Conservation (phyloP, 2,888 invertebrate species). For the Zelleria hepariella region DNA sequence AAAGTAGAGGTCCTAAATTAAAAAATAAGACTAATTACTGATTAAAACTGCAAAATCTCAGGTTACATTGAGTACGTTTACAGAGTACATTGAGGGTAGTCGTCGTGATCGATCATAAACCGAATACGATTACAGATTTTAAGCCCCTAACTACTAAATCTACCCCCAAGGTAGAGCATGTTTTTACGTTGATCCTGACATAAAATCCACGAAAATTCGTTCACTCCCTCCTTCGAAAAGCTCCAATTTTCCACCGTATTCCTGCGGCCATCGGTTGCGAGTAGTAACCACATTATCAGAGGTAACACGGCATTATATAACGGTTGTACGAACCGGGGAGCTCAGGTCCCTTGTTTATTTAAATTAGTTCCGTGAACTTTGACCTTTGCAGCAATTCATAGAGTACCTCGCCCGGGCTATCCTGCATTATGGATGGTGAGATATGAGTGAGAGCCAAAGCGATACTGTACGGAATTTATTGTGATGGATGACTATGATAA, state of each 20-base stretch:
- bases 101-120: no score
- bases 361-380: conserved; percentile 6
- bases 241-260: neutral
- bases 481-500: neutral
- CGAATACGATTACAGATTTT: no score
- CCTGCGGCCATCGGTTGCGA: neutral
- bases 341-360: conserved; percentile 5
- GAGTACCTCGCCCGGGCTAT: neutral
- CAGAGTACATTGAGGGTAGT: no score
- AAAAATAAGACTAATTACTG: no score
- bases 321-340: neutral
- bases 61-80: no score
- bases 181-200: no score
- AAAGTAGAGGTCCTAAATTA: no score
- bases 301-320: neutral
- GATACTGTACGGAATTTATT: neutral
- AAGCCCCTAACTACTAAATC: no score
- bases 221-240: neutral
- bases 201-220: no score
- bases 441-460: neutral
- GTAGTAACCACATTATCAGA: neutral
- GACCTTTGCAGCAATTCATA: conserved; percentile 2
- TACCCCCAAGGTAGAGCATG: no score
- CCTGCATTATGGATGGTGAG: neutral
- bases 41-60: no score